Evolutionary conservation across 2,888 invertebrate genomes (phyloP).

Genomic region (Ochropleura plecta): DNA sequence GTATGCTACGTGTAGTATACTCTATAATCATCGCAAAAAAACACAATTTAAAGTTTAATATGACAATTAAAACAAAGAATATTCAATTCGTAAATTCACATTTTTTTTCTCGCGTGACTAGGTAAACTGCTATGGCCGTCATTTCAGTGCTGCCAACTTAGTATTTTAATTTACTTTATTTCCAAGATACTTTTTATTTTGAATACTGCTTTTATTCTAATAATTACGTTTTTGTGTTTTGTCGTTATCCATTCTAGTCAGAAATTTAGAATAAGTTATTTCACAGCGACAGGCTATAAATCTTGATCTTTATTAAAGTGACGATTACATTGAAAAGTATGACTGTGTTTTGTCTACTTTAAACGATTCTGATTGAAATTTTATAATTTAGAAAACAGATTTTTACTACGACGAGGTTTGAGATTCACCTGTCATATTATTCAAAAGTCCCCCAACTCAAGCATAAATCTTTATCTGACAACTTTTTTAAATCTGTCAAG

Average conservation of each 20-base stretch:
- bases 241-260: neutral
- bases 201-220: neutral
- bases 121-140: constrained; percentile 78
- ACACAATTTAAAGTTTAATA: constrained; percentile 50
- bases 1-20: constrained; percentile 8
- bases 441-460: constrained; percentile 19
- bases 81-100: constrained; percentile 72
- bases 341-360: neutral
- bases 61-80: constrained; percentile 65
- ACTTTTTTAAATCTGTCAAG: constrained; percentile 60
- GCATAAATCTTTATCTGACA: constrained; percentile 19
- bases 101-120: constrained; percentile 80
- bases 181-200: neutral
- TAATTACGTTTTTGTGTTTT: neutral
- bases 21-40: constrained; percentile 36
- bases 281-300: neutral
- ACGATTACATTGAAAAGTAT: neutral
- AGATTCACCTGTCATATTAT: neutral
- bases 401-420: neutral
- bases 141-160: constrained; percentile 73
- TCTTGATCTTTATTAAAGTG: neutral
- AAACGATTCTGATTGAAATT: neutral
- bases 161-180: constrained; percentile 26
- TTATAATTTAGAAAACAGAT: neutral
- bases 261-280: neutral